phyloP scores from a whole-genome alignment of 2,113 vertebrate genomes.

The Grammomys surdaster region DNA sequence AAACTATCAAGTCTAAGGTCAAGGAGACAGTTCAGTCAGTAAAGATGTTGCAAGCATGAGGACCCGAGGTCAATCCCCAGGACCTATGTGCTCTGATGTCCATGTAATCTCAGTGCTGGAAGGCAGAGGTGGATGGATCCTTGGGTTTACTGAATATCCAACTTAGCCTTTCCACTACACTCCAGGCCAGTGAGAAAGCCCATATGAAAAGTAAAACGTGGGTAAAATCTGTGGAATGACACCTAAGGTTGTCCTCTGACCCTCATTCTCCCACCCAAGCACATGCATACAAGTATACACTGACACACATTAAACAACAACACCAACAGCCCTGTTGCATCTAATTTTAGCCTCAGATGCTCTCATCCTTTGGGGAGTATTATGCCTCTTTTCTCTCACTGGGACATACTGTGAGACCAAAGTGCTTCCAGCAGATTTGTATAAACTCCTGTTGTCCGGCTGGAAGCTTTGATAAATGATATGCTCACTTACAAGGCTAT shows the following conservation, averaged over 20 bases:
- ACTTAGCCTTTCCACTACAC: not conserved
- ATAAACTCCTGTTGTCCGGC: not conserved
- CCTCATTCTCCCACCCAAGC: not conserved
- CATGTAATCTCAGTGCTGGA: too few species aligned
- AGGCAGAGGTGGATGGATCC: too few species aligned
- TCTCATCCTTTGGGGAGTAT: not conserved
- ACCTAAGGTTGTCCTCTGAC: not conserved
- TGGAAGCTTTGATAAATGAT: not conserved
- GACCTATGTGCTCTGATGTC: not conserved
- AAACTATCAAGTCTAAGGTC: not conserved
- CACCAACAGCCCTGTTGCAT: not conserved
- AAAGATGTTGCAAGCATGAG: not conserved
- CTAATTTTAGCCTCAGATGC: not conserved
- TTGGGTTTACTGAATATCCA: not conserved
- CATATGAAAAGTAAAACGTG: not conserved
- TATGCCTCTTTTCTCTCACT: not conserved
- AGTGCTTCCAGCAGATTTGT: not conserved
- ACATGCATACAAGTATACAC: not conserved
- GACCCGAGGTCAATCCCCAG: not conserved
- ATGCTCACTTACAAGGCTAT: not conserved
- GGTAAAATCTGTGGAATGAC: not conserved
- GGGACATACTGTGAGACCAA: not conserved
- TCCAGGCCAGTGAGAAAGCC: not conserved
- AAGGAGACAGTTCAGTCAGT: not conserved
- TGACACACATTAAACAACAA: not conserved